Evolutionary conservation across 2,888 invertebrate genomes (phyloP), one percentile per base, ranked within the genome.

Genomic region (Drosophila borealis): DNA sequence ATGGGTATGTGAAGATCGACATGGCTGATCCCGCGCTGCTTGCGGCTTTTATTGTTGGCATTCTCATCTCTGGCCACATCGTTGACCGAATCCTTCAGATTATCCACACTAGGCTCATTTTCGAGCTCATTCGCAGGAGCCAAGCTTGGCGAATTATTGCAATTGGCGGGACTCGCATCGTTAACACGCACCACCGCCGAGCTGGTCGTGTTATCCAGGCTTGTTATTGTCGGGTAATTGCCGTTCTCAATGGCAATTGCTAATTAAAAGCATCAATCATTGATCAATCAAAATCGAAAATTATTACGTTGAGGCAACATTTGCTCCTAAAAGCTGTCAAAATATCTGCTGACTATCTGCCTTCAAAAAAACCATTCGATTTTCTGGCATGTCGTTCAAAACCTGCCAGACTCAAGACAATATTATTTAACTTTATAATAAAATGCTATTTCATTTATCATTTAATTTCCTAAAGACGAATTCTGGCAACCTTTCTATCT

Each of bases 161-260:
- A 64, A 39, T 34, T 57, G 2, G 51, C 74, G 5, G 57, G 42
- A 39, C 51, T 59, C 5, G 46, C 34, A 50, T 59, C 69, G 14
- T 36, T 62, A 10, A 46, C 73, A 48, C 75, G 74, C 21, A 69
- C 39, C 29, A 59, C 45, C 11, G 73, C 50, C 17, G 74, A 42
- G 9, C 73, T 41, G 44, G 68, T 66, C 42, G 67, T 68, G 65
- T 68, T 78, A 49, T 90, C 84, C 77, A 88, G 60, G 64, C 76
- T 80, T n/a, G 80, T 72, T 50, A 90, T 72, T 50, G 86, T 67
- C 29, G 86, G 54, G 44, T 89, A 90, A 57, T 70, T 84, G 48
- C 80, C 89, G 62, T 80, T 87, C 64, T 89, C 90, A 57, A 89
- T 80, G 44, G 90, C 67, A 61, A 90, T 80, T 44, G 90, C 88